A percentile compares a stretch with the other conserved stretches of the same genome.
These are phyloP conservation scores for Gryon sp. DNA, from an alignment of 1,140 invertebrate species.

Conservation along the genomic window DNA sequence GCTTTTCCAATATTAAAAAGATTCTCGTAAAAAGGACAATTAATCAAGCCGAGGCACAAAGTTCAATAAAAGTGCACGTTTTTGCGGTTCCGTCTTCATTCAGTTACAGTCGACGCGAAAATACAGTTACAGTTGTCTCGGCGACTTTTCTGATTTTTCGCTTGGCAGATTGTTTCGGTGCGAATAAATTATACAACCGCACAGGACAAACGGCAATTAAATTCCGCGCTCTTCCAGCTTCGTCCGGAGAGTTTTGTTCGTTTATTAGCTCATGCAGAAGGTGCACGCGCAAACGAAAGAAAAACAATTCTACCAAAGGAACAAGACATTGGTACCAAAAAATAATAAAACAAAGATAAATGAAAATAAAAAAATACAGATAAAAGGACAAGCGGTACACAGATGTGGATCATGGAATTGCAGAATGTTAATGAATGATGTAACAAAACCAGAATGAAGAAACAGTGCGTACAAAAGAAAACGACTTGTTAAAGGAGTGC, in stretches of 20 bases:
- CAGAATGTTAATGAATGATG: slow-evolving; percentile 50
- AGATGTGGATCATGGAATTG: slow-evolving; percentile 33
- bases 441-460: slow-evolving; percentile 2
- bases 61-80: slow-evolving; percentile 32
- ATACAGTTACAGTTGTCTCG: neutral
- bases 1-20: slow-evolving; percentile 25
- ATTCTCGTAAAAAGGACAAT: slow-evolving; percentile 7
- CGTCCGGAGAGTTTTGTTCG: slow-evolving; percentile 13
- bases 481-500: slow-evolving; percentile 21
- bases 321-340: too few species aligned
- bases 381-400: neutral
- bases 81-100: neutral
- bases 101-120: too few species aligned
- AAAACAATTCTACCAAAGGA: slow-evolving; percentile 22
- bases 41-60: slow-evolving; percentile 14
- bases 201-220: slow-evolving; percentile 22
- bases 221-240: slow-evolving; percentile 13
- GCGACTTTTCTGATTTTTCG: slow-evolving; percentile 10
- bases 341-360: too few species aligned
- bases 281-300: slow-evolving; percentile 21
- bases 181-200: slow-evolving; percentile 22
- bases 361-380: neutral
- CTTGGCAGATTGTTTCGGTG: slow-evolving; percentile 25
- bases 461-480: slow-evolving; percentile 22
- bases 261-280: slow-evolving; percentile 26